Evolutionary conservation across 2,888 invertebrate species (phyloP), one percentile per base, ranked within the genome.

Genomic region (Polydrusus cervinus): DNA sequence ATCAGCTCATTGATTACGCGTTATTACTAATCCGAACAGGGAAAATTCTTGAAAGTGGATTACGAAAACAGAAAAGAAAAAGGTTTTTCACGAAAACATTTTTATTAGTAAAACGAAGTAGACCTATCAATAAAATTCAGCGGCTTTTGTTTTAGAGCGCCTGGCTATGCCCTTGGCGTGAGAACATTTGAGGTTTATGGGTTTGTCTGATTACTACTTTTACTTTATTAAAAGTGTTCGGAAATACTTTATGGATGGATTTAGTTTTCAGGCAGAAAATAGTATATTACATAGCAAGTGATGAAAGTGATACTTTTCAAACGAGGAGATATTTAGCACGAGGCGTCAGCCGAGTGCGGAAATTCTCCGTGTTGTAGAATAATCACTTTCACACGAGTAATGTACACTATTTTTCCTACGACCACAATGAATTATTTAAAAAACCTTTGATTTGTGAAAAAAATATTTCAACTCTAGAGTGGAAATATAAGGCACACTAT

Each of bases 91-190:
- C 8, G 43, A 53, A 64, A 74, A 71, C 71, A 66, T 71, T 71
- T 75, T 75, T 75, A 75, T 75, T 71, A 62, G 65, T 66, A 53
- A 66, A 69, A 64, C 38, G 57, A 55, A 45, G 38, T 40, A 65
- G 62, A 67, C 61, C 62, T 75, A 49, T 62, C 68, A 71, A 75
- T 75, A 71, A 75, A 75, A 75, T 71, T 71, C 71, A 66, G 40
- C 67, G 40, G 43, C 66, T 66, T 61, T 68, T 72, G 71, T 72
- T 69, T 62, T 30, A n/a, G 65, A 55, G 60, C 18, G 51, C 18
- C 10, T 34, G 6, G 40, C 38, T 16, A 49, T 64, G 68, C 69
- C 57, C 67, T 61, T 61, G 62, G 43, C 53, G 71, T 61, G 62
- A 55, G 70, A 55, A 70, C 66, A 64, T 60, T 20, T 13, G 45